These are phyloP conservation scores for Sander lucioperca DNA, from an alignment of 2,113 vertebrate species.

Conservation along the genomic window DNA sequence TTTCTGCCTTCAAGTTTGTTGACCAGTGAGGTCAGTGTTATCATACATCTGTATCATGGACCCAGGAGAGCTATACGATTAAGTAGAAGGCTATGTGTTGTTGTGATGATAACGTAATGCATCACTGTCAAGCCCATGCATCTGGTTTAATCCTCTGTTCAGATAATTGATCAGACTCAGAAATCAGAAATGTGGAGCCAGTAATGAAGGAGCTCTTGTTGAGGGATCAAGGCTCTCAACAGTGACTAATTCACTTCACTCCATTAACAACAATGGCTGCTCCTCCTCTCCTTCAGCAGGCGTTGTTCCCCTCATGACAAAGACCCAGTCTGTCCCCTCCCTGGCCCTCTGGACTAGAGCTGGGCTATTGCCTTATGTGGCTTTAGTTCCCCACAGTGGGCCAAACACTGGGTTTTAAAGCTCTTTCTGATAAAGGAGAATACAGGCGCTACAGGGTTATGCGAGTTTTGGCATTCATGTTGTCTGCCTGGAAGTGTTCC, in stretches of 20 bases:
- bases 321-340: conserved; percentile 61
- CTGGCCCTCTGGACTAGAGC: conserved; percentile 47
- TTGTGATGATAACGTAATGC: conserved; percentile 43
- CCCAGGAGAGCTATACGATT: conserved; percentile 47
- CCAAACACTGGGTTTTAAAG: conserved; percentile 65
- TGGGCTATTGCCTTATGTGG: conserved; percentile 69
- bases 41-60: conserved; percentile 29
- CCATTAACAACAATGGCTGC: conserved; percentile 67
- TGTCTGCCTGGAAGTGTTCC: conserved; percentile 68
- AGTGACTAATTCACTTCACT: conserved; percentile 66
- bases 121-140: conserved; percentile 38
- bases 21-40: background rate
- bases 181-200: conserved; percentile 41
- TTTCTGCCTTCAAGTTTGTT: conserved; percentile 33
- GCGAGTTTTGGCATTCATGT: conserved; percentile 62
- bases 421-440: conserved; percentile 62
- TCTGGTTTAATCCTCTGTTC: conserved; percentile 49
- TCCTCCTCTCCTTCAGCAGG: conserved; percentile 46
- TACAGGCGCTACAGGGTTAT: conserved; percentile 39
- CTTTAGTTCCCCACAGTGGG: conserved; percentile 37
- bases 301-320: conserved; percentile 63
- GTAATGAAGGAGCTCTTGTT: conserved; percentile 65
- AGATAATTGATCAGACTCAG: conserved; percentile 45
- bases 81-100: conserved; percentile 47
- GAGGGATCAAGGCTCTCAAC: conserved; percentile 38